These are phyloP conservation scores for Astropecten irregularis DNA, from an alignment of 53 echinoderm and acorn worm genomes.

Conservation along the genomic window DNA sequence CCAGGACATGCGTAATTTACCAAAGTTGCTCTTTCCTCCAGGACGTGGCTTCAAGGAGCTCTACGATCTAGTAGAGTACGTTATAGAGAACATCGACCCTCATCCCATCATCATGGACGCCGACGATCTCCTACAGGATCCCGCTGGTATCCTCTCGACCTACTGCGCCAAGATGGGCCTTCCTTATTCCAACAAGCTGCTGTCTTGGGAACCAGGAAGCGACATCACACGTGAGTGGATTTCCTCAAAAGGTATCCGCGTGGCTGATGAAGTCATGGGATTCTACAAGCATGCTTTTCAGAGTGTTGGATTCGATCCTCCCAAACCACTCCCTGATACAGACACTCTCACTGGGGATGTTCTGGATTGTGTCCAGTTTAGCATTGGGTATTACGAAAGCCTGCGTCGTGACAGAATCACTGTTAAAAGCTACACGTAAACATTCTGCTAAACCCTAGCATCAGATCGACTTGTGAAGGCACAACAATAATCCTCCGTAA, in stretches of 20 bases:
- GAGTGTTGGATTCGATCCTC: background rate
- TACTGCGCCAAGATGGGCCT: background rate
- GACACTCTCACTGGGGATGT: background rate
- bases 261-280: too few relatives aligned
- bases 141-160: background rate
- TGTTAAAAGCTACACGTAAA: too few relatives aligned
- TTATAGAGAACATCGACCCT: background rate
- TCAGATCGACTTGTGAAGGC: too few relatives aligned
- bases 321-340: background rate
- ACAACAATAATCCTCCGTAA: too few relatives aligned
- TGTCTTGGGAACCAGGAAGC: background rate
- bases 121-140: background rate
- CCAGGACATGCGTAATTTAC: background rate
- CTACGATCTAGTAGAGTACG: slow-evolving; percentile 38
- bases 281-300: background rate
- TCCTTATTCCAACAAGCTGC: background rate
- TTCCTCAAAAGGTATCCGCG: too few relatives aligned
- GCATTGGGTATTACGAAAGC: slow-evolving; percentile 5
- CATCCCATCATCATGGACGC: background rate
- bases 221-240: background rate
- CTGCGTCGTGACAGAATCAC: background rate
- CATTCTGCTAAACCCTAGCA: too few relatives aligned
- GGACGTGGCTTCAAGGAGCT: slow-evolving; percentile 42
- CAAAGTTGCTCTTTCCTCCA: background rate
- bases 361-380: background rate